phyloP scores from a whole-genome alignment of 2,113 vertebrate genomes.

The Fulmarus glacialis region DNA sequence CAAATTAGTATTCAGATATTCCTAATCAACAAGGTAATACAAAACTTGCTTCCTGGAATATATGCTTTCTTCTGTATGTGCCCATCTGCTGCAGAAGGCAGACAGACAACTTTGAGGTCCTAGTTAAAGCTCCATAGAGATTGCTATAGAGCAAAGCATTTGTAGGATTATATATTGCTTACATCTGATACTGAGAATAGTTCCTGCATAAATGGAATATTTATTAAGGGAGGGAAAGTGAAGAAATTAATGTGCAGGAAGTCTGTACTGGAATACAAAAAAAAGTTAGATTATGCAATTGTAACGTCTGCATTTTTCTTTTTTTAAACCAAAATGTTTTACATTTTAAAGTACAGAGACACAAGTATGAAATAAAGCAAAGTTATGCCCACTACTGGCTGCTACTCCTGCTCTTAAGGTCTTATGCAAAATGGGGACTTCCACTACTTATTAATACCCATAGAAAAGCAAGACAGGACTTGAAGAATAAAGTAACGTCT shows the following conservation, averaged over 20 bases:
- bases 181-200: neutral
- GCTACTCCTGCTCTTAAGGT: neutral
- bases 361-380: neutral
- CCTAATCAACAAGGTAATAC: neutral
- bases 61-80: neutral
- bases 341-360: neutral
- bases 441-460: neutral
- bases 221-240: neutral
- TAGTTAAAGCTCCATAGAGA: neutral
- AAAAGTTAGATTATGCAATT: neutral
- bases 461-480: neutral
- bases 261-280: neutral
- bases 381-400: neutral
- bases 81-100: neutral
- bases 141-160: neutral
- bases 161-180: neutral
- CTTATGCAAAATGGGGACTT: neutral
- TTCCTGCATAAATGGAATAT: neutral
- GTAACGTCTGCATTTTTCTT: neutral
- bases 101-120: neutral
- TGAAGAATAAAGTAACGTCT: neutral
- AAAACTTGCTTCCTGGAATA: constrained; percentile 20
- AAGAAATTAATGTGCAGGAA: neutral
- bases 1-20: neutral
- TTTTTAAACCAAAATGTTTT: neutral